Conservation (phyloP, 2,797 vertebrate species). For the Iguana delicatissima region DNA sequence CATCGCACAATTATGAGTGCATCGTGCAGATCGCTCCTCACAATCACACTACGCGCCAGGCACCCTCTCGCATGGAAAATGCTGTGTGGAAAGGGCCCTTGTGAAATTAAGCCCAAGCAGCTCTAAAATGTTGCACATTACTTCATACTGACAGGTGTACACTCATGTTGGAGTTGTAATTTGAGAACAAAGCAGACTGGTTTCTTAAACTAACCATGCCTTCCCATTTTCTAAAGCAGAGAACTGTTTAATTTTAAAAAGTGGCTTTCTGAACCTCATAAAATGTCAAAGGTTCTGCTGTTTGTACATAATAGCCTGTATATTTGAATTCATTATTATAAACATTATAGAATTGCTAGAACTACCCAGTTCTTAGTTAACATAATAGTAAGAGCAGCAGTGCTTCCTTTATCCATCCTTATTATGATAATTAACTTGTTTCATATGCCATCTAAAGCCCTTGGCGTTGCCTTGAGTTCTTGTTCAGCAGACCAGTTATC, state of each 20-base stretch:
- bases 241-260: background rate
- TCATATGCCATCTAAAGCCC: background rate
- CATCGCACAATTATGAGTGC: too few relatives aligned
- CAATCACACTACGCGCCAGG: too few relatives aligned
- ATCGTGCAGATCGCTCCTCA: too few relatives aligned
- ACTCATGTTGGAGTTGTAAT: constrained; percentile 21
- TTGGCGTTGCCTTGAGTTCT: constrained; percentile 14
- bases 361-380: background rate
- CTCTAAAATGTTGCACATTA: background rate
- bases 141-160: background rate
- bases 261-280: constrained; percentile 21
- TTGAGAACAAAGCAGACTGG: constrained; percentile 5
- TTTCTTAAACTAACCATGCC: background rate
- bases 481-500: constrained; percentile 7
- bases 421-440: constrained; percentile 27
- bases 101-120: background rate
- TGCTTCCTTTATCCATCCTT: background rate
- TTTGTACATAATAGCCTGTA: background rate
- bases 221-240: background rate
- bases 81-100: background rate
- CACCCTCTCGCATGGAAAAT: too few relatives aligned
- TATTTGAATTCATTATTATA: constrained; percentile 31
- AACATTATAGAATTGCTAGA: background rate
- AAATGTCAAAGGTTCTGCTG: background rate
- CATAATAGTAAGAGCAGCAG: background rate